A percentile compares a stretch with the other conserved stretches of the same genome.
These are phyloP conservation scores for Manduca sexta DNA, from an alignment of 1,140 invertebrate genomes.

Conservation along the genomic window DNA sequence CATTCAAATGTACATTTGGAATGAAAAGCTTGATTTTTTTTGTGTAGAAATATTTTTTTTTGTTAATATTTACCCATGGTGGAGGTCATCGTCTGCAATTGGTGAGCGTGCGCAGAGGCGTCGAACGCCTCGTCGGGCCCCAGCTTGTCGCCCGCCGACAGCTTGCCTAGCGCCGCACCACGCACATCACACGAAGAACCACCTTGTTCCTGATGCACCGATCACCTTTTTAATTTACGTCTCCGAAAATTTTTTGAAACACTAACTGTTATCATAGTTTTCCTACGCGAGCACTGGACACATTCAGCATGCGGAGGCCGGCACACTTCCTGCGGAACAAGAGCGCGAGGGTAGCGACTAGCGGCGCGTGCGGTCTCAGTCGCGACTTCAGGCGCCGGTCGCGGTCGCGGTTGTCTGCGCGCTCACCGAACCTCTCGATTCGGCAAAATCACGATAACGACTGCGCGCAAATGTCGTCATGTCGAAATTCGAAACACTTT, in stretches of 20 bases:
- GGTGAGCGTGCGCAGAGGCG: conserved; percentile 58
- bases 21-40: too few relatives aligned
- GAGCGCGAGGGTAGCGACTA: conserved; percentile 36
- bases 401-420: conserved; percentile 36
- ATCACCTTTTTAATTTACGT: conserved; percentile 68
- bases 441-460: conserved; percentile 72
- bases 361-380: conserved; percentile 30
- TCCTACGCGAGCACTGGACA: conserved; percentile 44
- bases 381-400: conserved; percentile 2
- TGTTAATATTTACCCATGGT: conserved; percentile 65
- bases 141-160: conserved; percentile 61
- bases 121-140: conserved; percentile 56
- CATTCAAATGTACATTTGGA: too few relatives aligned
- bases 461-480: conserved; percentile 71
- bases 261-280: conserved; percentile 65
- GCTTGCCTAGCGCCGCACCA: conserved; percentile 50
- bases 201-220: conserved; percentile 44
- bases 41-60: too few relatives aligned
- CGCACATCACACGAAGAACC: conserved; percentile 60
- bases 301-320: conserved; percentile 47
- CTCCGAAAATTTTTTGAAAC: conserved; percentile 59
- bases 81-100: conserved; percentile 68
- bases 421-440: conserved; percentile 65
- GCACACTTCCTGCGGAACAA: conserved; percentile 56
- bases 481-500: conserved; percentile 73